Conservation (phyloP, 2,888 invertebrate genomes). For the Cheilosia pagana region DNA sequence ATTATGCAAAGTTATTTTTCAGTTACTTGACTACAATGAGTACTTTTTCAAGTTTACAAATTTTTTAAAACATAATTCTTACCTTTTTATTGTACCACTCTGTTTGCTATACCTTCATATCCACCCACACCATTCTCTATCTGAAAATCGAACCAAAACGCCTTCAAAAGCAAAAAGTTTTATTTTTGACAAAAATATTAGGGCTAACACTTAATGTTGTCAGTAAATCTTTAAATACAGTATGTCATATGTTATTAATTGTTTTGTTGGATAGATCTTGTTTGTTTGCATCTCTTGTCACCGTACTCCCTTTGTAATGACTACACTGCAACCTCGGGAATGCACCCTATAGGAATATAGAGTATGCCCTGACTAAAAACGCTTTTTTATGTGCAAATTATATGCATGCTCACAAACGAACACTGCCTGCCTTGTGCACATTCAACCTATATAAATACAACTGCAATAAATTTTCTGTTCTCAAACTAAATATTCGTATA, state of each 20-base stretch:
- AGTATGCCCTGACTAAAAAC: neutral
- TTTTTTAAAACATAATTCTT: no score
- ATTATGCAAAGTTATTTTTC: no score
- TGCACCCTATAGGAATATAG: conserved; percentile 7
- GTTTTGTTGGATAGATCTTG: conserved; percentile 11
- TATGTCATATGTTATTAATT: conserved; percentile 3
- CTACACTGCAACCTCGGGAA: conserved; percentile 36
- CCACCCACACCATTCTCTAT: no score
- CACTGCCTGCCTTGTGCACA: conserved; percentile 56
- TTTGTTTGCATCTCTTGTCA: conserved; percentile 21
- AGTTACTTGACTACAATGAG: no score
- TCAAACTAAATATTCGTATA: conserved; percentile 39
- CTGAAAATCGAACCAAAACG: no score
- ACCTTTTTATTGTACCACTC: no score
- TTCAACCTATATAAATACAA: neutral
- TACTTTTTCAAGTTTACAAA: no score
- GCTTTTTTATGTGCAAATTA: conserved; percentile 56
- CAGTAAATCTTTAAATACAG: neutral
- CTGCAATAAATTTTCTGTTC: conserved; percentile 29
- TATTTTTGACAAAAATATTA: no score
- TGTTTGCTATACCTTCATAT: no score
- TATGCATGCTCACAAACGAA: conserved; percentile 39
- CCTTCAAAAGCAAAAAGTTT: no score
- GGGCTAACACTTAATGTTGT: neutral
- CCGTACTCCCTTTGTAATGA: conserved; percentile 11